Evolutionary conservation across 1,140 invertebrate species (phyloP).

Genomic region (Leptoteleia sp.): DNA sequence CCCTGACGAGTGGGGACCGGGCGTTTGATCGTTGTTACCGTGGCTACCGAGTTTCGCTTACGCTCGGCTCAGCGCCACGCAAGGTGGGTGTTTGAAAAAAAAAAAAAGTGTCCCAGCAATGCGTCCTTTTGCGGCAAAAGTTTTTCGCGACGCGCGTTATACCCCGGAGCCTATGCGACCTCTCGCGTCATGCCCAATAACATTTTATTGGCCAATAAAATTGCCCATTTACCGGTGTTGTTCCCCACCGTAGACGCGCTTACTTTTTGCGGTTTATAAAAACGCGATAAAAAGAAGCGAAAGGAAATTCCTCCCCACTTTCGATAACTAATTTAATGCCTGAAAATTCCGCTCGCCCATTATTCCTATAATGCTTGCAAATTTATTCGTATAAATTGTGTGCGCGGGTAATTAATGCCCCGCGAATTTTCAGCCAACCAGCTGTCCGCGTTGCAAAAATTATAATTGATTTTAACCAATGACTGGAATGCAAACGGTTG

Average conservation of each 20-base stretch:
- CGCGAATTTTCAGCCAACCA: neutral
- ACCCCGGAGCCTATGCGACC: constrained; percentile 28
- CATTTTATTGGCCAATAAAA: constrained; percentile 60
- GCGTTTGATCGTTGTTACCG: constrained; percentile 79
- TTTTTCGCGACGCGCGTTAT: constrained; percentile 38
- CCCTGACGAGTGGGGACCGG: constrained; percentile 16
- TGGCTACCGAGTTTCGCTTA: constrained; percentile 70
- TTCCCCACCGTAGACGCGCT: constrained; percentile 20
- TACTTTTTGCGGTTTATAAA: constrained; percentile 60
- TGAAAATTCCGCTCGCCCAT: constrained; percentile 11
- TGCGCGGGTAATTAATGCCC: constrained; percentile 17
- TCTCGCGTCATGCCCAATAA: constrained; percentile 55
- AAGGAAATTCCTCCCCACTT: constrained; percentile 35
- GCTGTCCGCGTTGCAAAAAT: constrained; percentile 7
- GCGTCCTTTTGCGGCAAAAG: constrained; percentile 45
- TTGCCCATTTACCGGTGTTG: constrained; percentile 52
- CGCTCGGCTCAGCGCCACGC: constrained; percentile 29
- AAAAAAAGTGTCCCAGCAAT: constrained; percentile 39
- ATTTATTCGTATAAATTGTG: constrained; percentile 21
- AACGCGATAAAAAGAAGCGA: constrained; percentile 26
- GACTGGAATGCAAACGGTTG: no score
- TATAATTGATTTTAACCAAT: neutral
- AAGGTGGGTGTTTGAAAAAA: constrained; percentile 64
- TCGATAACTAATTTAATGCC: constrained; percentile 23
- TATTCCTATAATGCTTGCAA: constrained; percentile 33